Base-by-base conservation (phyloP, 2,113 vertebrate species). In the Neofelis nebulosa region DNA sequence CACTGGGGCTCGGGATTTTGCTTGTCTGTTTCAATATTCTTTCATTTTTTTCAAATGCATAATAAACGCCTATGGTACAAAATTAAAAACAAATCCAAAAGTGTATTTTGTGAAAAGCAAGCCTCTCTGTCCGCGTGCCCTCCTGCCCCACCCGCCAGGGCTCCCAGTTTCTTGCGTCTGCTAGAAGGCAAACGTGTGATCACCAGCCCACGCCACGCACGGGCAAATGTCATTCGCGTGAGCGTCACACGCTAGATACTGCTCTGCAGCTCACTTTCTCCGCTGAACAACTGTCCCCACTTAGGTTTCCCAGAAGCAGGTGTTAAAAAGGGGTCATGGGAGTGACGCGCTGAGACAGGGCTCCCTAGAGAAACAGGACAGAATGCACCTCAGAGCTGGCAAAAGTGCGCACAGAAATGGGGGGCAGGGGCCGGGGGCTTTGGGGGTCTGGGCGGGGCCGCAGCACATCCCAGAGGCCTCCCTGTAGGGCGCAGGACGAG, bases 341-440 rank as follows among this genome's bases (percentile, higher is more conserved):
- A 48, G 25, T 4, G 25, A 45, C 0, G 14, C 15, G 25, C 7
- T 29, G 73, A 29, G 25, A 45, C 25, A 3, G 38, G 73, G 73
- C 38, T 76, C 73, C 73, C 18, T 31, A 4, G 73, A 48, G 74
- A 9, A 16, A 0, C 74, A 10, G 41, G 41, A 15, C 3, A 41
- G 38, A 2, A 13, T 4, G 41, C 25, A 15, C 41, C 74, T 48
- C 41, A 41, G 38, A 33, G 38, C 21, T 2, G 71, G 71, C 15
- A 2, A 25, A 0, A 31, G 13, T 11, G 19, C 3, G 11, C 12
- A 13, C 52, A 4, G n/a, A 38, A 19, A 12, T 0, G 0, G 36
- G 21, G 1, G 36, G n/a, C 80, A 2, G 27, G 36, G 57, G 11
- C 48, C 1, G 10, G 9, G 81, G 81, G 38, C 81, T 41, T 27